Evolutionary conservation across 2,113 vertebrate genomes (phyloP).

Genomic region (Lepus europaeus): DNA sequence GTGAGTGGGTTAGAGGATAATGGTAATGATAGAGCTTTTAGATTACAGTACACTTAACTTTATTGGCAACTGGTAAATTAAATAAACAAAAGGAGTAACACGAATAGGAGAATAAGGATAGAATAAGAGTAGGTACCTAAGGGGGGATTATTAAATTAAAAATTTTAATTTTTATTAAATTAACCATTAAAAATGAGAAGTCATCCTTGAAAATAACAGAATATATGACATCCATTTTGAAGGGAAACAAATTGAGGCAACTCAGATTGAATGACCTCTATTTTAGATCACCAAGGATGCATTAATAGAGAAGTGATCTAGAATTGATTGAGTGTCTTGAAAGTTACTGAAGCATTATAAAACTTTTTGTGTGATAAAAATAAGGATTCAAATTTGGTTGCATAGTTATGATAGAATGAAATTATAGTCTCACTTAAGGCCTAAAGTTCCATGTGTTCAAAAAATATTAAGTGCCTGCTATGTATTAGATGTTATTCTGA

Average conservation of each 20-base stretch:
- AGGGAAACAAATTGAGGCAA: not conserved
- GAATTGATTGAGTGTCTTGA: conserved; percentile 29
- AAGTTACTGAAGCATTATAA: not conserved
- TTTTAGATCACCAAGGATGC: not conserved
- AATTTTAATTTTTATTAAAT: too few species aligned
- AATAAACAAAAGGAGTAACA: not conserved
- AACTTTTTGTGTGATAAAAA: conserved; percentile 4
- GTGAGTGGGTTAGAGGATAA: not conserved
- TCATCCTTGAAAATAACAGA: not conserved
- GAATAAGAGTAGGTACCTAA: not conserved
- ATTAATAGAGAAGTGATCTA: not conserved
- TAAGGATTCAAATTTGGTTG: not conserved
- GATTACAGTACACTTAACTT: not conserved
- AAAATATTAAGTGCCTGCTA: not conserved
- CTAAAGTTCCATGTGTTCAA: not conserved
- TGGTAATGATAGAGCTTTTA: not conserved
- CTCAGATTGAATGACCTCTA: not conserved
- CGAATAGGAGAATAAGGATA: not conserved
- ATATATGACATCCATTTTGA: not conserved
- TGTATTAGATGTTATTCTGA: not conserved
- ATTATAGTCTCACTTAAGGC: not conserved
- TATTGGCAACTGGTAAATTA: not conserved
- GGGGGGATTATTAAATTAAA: too few species aligned
- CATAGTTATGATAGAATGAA: not conserved
- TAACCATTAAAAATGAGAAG: not conserved